Conservation (phyloP, 2,797 vertebrate species). For the Enteromius paludinosus region DNA sequence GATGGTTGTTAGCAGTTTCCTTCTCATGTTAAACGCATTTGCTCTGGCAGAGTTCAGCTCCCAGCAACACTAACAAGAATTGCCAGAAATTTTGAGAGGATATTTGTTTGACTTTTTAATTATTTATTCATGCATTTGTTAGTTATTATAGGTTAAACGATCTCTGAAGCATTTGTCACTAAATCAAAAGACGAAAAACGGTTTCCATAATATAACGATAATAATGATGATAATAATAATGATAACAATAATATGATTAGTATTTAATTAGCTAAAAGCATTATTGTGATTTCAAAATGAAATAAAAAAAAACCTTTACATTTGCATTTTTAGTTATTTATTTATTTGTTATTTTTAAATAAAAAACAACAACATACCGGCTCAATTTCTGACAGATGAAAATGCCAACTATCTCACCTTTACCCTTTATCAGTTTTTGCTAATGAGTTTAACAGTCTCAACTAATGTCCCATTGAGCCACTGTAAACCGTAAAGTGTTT, state of each 20-base stretch:
- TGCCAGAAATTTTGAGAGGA: background rate
- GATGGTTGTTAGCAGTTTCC: slow-evolving; percentile 46
- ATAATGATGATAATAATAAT: background rate
- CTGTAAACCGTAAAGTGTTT: slow-evolving; percentile 57
- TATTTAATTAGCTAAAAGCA: background rate
- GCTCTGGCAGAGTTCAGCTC: background rate
- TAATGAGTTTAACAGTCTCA: slow-evolving; percentile 35
- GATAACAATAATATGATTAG: background rate
- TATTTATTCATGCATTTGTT: background rate
- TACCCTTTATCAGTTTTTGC: slow-evolving; percentile 32
- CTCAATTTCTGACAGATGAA: background rate
- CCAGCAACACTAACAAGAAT: background rate
- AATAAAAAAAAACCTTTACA: background rate
- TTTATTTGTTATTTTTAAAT: background rate
- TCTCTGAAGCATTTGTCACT: background rate
- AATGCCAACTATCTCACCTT: slow-evolving; percentile 12
- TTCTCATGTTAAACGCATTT: slow-evolving; percentile 35
- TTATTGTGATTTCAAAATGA: background rate
- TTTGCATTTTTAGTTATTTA: background rate
- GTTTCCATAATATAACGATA: background rate
- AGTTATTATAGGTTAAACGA: background rate
- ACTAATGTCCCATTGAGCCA: slow-evolving; percentile 24
- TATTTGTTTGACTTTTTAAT: background rate
- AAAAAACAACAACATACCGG: background rate
- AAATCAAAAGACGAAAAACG: background rate